A percentile compares a stretch with the other conserved stretches of the same genome.
Conservation (phyloP, 2,797 vertebrate species). For the Decapterus maruadsi region DNA sequence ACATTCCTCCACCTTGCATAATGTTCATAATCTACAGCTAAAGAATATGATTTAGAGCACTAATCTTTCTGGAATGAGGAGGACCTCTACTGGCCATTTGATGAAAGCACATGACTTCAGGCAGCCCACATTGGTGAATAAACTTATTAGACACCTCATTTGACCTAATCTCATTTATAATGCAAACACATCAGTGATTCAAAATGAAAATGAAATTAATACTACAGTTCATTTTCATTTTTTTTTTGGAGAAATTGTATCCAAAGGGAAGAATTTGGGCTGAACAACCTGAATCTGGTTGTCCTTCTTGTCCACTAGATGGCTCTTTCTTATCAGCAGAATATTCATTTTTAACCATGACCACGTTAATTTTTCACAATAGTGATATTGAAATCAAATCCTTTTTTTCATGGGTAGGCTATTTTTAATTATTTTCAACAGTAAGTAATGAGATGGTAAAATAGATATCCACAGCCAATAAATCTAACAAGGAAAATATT, state of each 20-base stretch:
- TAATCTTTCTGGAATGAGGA: slow-evolving; percentile 19
- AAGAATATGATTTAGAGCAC: background rate
- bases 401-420: background rate
- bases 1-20: background rate
- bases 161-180: background rate
- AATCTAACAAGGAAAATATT: background rate
- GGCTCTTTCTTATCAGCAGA: slow-evolving; percentile 45
- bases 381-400: background rate
- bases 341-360: background rate
- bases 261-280: background rate
- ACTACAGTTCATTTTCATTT: background rate
- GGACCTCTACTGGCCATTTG: slow-evolving; percentile 63
- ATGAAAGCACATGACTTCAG: slow-evolving; percentile 7
- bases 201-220: background rate
- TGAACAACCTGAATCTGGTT: background rate
- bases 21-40: background rate
- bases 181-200: background rate
- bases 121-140: background rate
- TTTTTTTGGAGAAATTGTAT: background rate
- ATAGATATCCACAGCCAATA: background rate
- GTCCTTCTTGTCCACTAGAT: slow-evolving; percentile 55
- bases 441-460: background rate
- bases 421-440: background rate
- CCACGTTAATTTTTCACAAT: background rate
- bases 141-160: background rate